Evolutionary conservation across 2,888 invertebrate genomes (phyloP).

Genomic region (Trachelus iudaicus): DNA sequence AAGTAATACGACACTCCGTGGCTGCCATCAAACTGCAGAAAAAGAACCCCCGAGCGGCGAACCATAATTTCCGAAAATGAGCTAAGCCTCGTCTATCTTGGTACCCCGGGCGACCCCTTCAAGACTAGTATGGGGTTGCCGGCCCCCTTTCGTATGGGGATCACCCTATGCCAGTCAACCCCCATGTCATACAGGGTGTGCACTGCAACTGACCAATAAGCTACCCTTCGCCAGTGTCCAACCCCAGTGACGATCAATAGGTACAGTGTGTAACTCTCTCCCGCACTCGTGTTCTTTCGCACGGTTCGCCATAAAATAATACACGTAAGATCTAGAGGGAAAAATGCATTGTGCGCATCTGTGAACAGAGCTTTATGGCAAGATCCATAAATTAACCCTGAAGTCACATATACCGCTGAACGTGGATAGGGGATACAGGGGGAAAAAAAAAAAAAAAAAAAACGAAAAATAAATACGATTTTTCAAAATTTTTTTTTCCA

Average conservation of each 20-base stretch:
- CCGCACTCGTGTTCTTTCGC: conserved; percentile 9
- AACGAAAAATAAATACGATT: no score
- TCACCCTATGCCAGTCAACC: conserved; percentile 28
- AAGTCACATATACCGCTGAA: no score
- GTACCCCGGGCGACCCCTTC: conserved; percentile 34
- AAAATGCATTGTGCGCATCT: no score
- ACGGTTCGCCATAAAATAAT: not conserved
- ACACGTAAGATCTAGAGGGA: not conserved
- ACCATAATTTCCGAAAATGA: conserved; percentile 52
- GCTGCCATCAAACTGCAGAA: conserved; percentile 14
- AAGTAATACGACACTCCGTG: conserved; percentile 11
- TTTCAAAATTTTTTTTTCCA: no score
- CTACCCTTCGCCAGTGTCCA: conserved; percentile 50
- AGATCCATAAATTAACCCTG: no score
- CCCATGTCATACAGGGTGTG: conserved; percentile 48
- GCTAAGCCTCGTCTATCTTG: conserved; percentile 37
- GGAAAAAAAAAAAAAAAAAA: no score
- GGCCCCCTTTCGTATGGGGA: conserved; percentile 40
- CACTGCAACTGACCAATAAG: conserved; percentile 62
- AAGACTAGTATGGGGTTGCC: conserved; percentile 43
- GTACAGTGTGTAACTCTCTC: conserved; percentile 41
- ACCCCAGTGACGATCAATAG: conserved; percentile 53
- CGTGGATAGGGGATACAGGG: no score
- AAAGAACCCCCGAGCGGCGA: conserved; percentile 14
- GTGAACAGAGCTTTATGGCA: no score